Evolutionary conservation across 1,140 invertebrate species (phyloP).

Genomic region (Drosophila simulans): DNA sequence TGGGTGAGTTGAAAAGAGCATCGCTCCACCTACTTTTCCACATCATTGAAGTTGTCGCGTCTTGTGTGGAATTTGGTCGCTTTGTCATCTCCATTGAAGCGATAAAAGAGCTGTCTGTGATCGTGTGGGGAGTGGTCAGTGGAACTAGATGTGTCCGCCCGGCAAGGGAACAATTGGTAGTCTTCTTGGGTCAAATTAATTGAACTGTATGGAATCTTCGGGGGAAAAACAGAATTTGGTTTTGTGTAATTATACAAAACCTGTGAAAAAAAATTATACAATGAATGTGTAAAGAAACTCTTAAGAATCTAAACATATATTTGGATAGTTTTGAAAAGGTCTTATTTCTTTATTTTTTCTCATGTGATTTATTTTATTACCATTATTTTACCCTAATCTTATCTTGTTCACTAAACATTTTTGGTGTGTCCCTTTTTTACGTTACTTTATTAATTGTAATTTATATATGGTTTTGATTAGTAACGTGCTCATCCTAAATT

Average conservation of each 20-base stretch:
- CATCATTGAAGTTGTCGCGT: slow-evolving; percentile 18
- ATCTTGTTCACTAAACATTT: not conserved
- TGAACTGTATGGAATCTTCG: slow-evolving; percentile 30
- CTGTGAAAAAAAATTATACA: not conserved
- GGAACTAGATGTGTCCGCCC: slow-evolving; percentile 15
- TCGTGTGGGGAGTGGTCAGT: slow-evolving; percentile 11
- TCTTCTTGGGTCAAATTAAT: slow-evolving; percentile 38
- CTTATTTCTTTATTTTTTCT: not conserved
- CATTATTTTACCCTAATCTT: too few species aligned
- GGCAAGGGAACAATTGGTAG: slow-evolving; percentile 28
- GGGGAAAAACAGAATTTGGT: not conserved
- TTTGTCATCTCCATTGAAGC: slow-evolving; percentile 33
- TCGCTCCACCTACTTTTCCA: not conserved
- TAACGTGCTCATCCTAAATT: not conserved
- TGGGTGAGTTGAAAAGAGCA: slow-evolving; percentile 37
- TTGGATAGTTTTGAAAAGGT: not conserved
- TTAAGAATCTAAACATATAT: not conserved
- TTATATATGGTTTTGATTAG: not conserved
- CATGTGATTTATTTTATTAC: not conserved
- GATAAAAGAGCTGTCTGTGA: slow-evolving; percentile 46
- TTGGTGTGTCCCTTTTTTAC: not conserved
- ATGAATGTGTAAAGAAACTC: too few species aligned
- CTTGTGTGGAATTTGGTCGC: slow-evolving; percentile 21
- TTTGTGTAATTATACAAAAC: not conserved
- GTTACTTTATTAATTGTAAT: not conserved